phyloP scores from a whole-genome alignment of 2,888 invertebrate species.

The Microctonus hyperodae region DNA sequence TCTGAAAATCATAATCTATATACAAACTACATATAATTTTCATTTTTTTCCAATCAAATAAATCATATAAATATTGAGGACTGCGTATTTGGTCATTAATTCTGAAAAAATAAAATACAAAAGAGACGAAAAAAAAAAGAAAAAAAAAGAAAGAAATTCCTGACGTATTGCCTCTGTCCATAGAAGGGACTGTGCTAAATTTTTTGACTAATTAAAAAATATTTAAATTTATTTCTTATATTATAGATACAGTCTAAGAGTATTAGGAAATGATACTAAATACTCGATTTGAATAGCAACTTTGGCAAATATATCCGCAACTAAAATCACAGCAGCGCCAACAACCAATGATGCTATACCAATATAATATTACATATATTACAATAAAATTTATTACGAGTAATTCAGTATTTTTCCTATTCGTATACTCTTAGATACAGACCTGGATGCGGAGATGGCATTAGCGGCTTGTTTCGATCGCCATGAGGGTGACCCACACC shows the following conservation, averaged over 20 bases:
- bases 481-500: slow-evolving; percentile 55
- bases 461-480: slow-evolving; percentile 62
- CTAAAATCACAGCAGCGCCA: not conserved
- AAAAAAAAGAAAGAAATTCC: no score
- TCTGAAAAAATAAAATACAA: not conserved
- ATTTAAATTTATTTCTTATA: slow-evolving; percentile 36
- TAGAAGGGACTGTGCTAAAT: not conserved
- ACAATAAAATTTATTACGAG: slow-evolving; percentile 34
- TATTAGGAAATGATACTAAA: slow-evolving; percentile 54
- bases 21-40: not conserved
- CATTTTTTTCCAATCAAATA: not conserved
- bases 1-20: not conserved
- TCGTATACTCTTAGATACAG: slow-evolving; percentile 62
- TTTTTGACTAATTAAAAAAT: slow-evolving; percentile 2
- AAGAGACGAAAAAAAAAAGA: not conserved
- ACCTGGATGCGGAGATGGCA: slow-evolving; percentile 62
- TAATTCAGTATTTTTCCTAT: slow-evolving; percentile 53
- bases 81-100: not conserved
- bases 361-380: not conserved
- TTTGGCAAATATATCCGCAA: slow-evolving; percentile 26
- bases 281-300: slow-evolving; percentile 39
- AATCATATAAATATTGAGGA: not conserved
- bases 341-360: slow-evolving; percentile 5
- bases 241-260: slow-evolving; percentile 55
- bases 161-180: not conserved